Percentiles rank a stretch among this genome's conserved stretches.
Conservation (phyloP, 2,888 invertebrate genomes). For the Metalampra italica region DNA sequence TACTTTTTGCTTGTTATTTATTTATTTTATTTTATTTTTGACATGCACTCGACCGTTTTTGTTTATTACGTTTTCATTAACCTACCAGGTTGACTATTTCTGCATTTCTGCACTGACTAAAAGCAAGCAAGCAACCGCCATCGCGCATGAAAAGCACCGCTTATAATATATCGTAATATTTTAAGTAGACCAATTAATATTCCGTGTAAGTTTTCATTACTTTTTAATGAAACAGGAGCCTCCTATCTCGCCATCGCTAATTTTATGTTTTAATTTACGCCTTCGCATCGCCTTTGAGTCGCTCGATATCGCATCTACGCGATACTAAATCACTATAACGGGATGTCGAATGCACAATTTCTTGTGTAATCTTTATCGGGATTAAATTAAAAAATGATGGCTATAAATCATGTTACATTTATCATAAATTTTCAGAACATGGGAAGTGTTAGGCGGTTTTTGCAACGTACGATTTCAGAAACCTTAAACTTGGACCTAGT, state of each 20-base stretch:
- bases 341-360: constrained; percentile 24
- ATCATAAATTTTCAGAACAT: too few species aligned
- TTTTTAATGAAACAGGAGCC: constrained; percentile 57
- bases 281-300: constrained; percentile 22
- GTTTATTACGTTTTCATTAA: too few species aligned
- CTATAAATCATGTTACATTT: background rate
- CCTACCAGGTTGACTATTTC: too few species aligned
- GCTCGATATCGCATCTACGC: constrained; percentile 34
- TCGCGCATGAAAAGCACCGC: background rate
- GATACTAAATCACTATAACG: constrained; percentile 47
- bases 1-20: too few species aligned
- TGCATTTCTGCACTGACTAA: too few species aligned
- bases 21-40: too few species aligned
- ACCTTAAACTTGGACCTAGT: too few species aligned
- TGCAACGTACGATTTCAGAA: too few species aligned
- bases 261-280: constrained; percentile 64
- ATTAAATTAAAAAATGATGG: constrained; percentile 12
- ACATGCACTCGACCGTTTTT: too few species aligned
- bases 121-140: too few species aligned
- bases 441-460: too few species aligned
- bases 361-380: constrained; percentile 6
- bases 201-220: constrained; percentile 59
- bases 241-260: constrained; percentile 56
- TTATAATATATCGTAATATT: constrained; percentile 30
- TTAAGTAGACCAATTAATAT: constrained; percentile 53